Base-by-base conservation (phyloP, 2,113 vertebrate genomes). In the Nematolebias whitei region DNA sequence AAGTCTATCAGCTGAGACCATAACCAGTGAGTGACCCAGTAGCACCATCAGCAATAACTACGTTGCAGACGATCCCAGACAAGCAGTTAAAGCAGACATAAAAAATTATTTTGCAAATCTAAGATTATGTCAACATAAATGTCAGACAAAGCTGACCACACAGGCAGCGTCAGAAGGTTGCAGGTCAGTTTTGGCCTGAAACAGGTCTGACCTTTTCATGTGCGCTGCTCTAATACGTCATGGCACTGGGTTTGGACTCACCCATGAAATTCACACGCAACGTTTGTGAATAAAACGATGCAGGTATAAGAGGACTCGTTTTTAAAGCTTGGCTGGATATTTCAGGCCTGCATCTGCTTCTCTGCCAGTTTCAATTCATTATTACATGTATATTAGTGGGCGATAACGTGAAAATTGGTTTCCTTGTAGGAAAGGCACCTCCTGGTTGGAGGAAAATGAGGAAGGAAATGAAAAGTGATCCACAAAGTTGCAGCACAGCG, bases 141-240 rank as follows among this genome's bases (percentile, higher is more conserved):
- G 41, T 60, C 58, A 59, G 32, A 82, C 72, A 26, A 15, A 32
- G 56, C 60, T 66, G 57, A 26, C 62, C 55, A 67, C 71, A 47
- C 56, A 51, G 60, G 50, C 57, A 68, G 77, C 18, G 13, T 20
- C 10, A 12, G 68, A 55, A 32, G 22, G 38, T 61, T 64, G 2
- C 39, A 20, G 68, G 70, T 78, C 63, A 5, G 70, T 66, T 59
- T 78, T 53, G 35, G 48, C 55, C 65, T 74, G 56, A 54, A 59
- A 58, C 52, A 59, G 13, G 12, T 51, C 40, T 85, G 87, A 88
- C 85, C 87, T 90, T 88, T 88, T 88, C 87, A 88, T 56, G 43
- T 61, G 66, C 48, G 6, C 52, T 71, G 74, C 85, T 68, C 67
- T 84, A 80, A 85, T 68, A 38, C 29, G 63, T 81, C 68, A 50